Evolutionary conservation across 2,113 vertebrate species (phyloP).

Genomic region (Gallinago paraguaiae): DNA sequence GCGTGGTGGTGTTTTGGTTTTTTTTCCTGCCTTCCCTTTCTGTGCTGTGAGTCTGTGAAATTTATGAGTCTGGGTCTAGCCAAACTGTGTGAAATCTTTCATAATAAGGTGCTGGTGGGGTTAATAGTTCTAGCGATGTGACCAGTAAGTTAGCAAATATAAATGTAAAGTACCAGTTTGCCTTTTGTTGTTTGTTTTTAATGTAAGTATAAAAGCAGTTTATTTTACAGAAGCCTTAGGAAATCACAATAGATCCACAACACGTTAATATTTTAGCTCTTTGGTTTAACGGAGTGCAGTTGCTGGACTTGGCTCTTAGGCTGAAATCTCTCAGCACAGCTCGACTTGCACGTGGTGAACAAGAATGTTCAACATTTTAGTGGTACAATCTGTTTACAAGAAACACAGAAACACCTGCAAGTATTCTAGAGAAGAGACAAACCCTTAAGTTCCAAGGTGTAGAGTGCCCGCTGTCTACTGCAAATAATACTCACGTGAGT

Average conservation of each 20-base stretch:
- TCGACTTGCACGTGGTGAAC: background rate
- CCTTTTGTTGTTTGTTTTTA: background rate
- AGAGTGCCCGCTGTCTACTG: background rate
- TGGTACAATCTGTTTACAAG: background rate
- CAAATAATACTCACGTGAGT: constrained; percentile 24
- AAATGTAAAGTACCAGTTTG: background rate
- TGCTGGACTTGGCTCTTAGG: background rate
- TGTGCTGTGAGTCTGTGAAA: background rate
- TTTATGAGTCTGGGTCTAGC: background rate
- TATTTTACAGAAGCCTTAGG: background rate
- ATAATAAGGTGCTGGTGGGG: background rate
- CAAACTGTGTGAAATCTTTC: background rate
- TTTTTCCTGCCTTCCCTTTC: background rate
- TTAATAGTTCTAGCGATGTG: background rate
- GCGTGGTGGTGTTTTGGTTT: background rate
- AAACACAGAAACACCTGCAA: constrained; percentile 15
- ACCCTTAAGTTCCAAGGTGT: background rate
- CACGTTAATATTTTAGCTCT: background rate
- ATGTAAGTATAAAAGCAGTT: background rate
- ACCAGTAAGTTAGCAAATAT: background rate
- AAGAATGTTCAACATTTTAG: background rate
- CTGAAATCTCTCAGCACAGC: background rate
- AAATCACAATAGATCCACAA: background rate
- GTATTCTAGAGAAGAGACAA: background rate
- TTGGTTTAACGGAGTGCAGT: background rate